Percentiles rank a stretch among this genome's conserved stretches.
phyloP scores from a whole-genome alignment of 2,797 vertebrate species.

The Tachyglossus aculeatus region DNA sequence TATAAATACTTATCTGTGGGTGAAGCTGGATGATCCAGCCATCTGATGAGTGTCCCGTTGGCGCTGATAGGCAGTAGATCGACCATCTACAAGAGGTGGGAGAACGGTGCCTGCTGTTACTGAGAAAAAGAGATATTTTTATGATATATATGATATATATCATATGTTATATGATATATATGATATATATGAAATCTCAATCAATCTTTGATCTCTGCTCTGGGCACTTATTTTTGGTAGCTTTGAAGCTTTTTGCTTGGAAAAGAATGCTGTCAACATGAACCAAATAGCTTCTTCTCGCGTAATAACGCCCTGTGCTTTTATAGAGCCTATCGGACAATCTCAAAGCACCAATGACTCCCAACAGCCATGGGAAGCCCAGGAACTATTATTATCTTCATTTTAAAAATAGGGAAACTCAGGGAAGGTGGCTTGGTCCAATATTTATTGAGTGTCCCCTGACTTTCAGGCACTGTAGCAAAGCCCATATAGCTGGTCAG shows the following conservation, averaged over 20 bases:
- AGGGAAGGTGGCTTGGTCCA: neutral
- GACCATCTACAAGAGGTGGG: neutral
- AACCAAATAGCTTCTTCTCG: too few species aligned
- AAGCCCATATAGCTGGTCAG: fast-evolving
- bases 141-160: neutral
- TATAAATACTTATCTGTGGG: neutral
- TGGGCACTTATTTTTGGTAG: too few species aligned
- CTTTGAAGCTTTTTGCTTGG: too few species aligned
- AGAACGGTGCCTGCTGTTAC: neutral
- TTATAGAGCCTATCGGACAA: neutral
- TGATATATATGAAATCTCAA: too few species aligned
- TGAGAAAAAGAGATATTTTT: neutral
- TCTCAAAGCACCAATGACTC: neutral
- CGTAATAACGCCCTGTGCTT: too few species aligned
- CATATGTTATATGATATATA: neutral
- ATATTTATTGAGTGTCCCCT: fast-evolving
- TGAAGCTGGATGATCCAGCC: neutral
- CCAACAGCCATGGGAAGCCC: fast-evolving
- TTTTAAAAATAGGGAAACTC: neutral
- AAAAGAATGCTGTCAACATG: too few species aligned
- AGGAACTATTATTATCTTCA: too few species aligned
- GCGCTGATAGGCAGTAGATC: too few species aligned
- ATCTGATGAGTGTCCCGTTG: neutral
- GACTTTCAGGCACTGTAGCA: neutral
- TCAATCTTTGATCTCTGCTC: too few species aligned